Evolutionary conservation across 2,113 vertebrate species (phyloP), one percentile per base, ranked within the genome.

Genomic region (Symphodus melops): DNA sequence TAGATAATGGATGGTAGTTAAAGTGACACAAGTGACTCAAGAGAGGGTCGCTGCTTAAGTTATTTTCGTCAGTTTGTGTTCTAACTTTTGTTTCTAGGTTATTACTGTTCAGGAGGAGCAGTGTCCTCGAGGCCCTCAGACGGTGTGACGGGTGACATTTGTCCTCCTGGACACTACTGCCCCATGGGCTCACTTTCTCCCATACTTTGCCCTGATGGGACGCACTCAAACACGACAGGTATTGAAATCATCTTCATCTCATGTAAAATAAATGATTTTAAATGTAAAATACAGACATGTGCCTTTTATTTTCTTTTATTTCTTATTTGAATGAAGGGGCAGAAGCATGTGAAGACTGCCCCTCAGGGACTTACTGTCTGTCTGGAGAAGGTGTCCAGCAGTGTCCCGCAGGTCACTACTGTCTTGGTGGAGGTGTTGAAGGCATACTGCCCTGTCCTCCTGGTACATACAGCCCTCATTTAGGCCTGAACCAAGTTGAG

Each of bases 401-500:
- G 58, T 97, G 94, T 65, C 94, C 94, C 19, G 84, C 89, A 20
- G 95, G 95, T 17, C 95, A 94, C 82, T 96, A 95, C 63, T 97
- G 95, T 81, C 92, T 94, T 9, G 87, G 89, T 70, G 92, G 90
- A 13, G 93, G 92, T 0, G 91, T 94, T 17, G 81, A 73, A 21
- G 64, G 73, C 13, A 86, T 93, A 46, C 64, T 94, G 68, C 95
- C 95, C 1, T 96, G 96, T 79, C 94, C 94, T 13, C 95, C 94
- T 41, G 94, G 95, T 14, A 96, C 89, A 11, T 96, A 94, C 92
- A 95, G 86, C 86, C 89, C 94, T 52, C 86, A 89, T 11, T 75
- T 92, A 0, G 94, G 95, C 21, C 88, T 92, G 68, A 95, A 92
- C 82, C 92, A 77, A 37, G 90, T 88, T 8, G 94, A 95, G 82